phyloP scores from a whole-genome alignment of 2,888 invertebrate species.

The Eupithecia subfuscata region DNA sequence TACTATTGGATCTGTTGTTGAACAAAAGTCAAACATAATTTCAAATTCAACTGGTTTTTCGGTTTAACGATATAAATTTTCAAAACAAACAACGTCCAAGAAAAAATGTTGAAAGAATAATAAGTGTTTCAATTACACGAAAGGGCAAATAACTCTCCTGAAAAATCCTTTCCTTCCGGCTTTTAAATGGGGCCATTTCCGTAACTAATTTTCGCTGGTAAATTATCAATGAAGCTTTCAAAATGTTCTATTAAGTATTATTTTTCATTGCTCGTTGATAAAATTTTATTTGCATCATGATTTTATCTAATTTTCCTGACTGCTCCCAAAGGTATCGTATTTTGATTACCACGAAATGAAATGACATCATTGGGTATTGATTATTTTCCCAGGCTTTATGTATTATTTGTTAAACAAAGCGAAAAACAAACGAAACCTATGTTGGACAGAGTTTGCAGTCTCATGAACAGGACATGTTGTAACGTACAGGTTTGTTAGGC shows the following conservation, averaged over 20 bases:
- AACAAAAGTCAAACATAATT: background rate
- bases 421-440: background rate
- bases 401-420: background rate
- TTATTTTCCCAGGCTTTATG: background rate
- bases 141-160: conserved; percentile 1
- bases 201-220: conserved; percentile 9
- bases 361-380: background rate
- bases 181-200: conserved; percentile 12
- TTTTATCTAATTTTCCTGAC: background rate
- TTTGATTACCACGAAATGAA: background rate
- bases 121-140: conserved; percentile 6
- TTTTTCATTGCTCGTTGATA: conserved; percentile 8
- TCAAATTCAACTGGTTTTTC: background rate
- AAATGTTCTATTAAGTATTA: background rate
- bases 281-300: background rate
- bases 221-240: conserved; percentile 12
- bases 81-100: background rate
- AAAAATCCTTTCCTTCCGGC: conserved; percentile 16
- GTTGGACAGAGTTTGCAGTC: conserved; percentile 1
- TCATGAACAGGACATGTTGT: conserved; percentile 12
- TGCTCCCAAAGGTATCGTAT: background rate
- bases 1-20: background rate
- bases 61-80: background rate
- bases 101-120: background rate
- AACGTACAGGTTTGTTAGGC: conserved; percentile 16